phyloP scores from a whole-genome alignment of 2,888 invertebrate species.

The Patella caerulea region DNA sequence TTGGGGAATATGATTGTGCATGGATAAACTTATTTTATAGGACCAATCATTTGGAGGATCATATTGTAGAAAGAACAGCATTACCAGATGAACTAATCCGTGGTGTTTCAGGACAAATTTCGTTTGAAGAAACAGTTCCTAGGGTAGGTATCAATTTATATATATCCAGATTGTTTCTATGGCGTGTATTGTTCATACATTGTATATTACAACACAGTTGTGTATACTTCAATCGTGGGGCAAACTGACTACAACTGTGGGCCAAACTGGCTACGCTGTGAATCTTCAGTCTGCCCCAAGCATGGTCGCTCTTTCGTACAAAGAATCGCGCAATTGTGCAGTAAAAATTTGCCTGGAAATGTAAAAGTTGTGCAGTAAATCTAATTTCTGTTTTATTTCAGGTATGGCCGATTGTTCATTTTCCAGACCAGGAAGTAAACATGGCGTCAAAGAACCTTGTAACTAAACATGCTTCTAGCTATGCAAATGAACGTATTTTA shows the following conservation, averaged over 20 bases:
- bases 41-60: conserved; percentile 74
- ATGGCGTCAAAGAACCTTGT: conserved; percentile 73
- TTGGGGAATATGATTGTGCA: too few species aligned
- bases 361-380: too few species aligned
- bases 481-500: conserved; percentile 71
- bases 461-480: conserved; percentile 70
- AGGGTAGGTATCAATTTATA: conserved; percentile 52
- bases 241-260: too few species aligned
- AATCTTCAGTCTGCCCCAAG: too few species aligned
- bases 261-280: too few species aligned
- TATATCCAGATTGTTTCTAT: too few species aligned
- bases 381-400: conserved; percentile 28
- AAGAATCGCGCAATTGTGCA: too few species aligned
- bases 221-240: too few species aligned
- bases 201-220: too few species aligned
- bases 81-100: conserved; percentile 73
- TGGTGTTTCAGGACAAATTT: conserved; percentile 73
- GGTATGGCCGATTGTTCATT: conserved; percentile 73
- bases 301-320: too few species aligned
- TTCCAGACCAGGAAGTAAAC: conserved; percentile 73
- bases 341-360: too few species aligned
- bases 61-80: conserved; percentile 72
- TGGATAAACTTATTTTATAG: conserved; percentile 53
- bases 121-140: conserved; percentile 73
- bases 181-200: too few species aligned